A percentile compares a stretch with the other conserved stretches of the same genome.
phyloP scores from a whole-genome alignment of 2,888 invertebrate species.

The Bedellia somnulentella region DNA sequence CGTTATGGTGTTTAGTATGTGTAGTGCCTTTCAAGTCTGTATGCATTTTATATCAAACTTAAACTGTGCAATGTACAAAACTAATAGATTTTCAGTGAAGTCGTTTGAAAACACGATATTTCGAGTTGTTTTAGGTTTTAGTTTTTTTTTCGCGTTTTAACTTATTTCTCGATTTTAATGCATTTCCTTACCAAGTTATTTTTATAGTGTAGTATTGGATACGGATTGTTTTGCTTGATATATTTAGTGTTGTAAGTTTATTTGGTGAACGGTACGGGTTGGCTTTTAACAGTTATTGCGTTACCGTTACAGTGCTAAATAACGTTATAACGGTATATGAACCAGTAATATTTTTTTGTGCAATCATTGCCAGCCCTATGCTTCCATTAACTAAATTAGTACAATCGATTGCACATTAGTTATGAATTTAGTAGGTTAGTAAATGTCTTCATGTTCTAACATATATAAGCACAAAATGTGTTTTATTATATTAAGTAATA shows the following conservation, averaged over 20 bases:
- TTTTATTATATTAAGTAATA: conserved; percentile 18
- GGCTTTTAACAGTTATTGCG: background rate
- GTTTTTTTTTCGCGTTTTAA: conserved; percentile 15
- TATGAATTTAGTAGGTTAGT: conserved; percentile 21
- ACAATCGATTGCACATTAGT: conserved; percentile 39
- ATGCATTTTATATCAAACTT: conserved; percentile 20
- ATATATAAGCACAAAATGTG: conserved; percentile 31
- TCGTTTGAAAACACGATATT: conserved; percentile 15
- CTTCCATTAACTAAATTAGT: conserved; percentile 33
- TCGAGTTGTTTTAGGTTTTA: conserved; percentile 18
- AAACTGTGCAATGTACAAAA: conserved; percentile 20
- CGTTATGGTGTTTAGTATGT: no score
- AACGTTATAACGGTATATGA: background rate
- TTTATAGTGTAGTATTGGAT: conserved; percentile 10
- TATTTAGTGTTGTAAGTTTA: background rate
- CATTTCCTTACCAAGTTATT: conserved; percentile 20
- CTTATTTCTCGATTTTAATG: conserved; percentile 15
- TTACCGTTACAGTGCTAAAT: background rate
- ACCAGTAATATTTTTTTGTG: no score
- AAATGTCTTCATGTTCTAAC: conserved; percentile 15
- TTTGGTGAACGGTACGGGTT: conserved; percentile 1
- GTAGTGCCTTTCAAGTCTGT: conserved; percentile 16
- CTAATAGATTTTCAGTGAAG: conserved; percentile 12
- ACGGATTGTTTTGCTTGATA: background rate
- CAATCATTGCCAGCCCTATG: conserved; percentile 25